Evolutionary conservation across 2,797 vertebrate genomes (phyloP), one percentile per base, ranked within the genome.

Genomic region (Carduelis carduelis): DNA sequence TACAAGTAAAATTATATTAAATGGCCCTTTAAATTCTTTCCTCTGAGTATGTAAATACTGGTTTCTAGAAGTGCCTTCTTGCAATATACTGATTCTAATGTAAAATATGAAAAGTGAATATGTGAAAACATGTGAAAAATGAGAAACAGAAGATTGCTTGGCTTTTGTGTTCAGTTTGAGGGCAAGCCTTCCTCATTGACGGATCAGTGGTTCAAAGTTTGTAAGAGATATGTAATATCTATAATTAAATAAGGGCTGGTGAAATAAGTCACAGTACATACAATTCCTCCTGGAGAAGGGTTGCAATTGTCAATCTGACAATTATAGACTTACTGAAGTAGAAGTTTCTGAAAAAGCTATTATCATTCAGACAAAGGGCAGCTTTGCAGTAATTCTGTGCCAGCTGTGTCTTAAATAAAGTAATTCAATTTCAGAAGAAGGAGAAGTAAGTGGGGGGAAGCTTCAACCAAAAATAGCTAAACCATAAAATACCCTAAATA

Each of bases 341-440:
- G 56, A 95, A 76, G 56, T 84, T 89, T 93, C 74, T 77, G 56
- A 64, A 74, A 92, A 92, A 77, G 71, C 68, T 91, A 80, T 93
- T 94, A 76, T 79, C 56, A 82, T 87, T 83, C 78, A 95, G 84
- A 92, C 55, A 95, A 96, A 95, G 87, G 87, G 84, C 75, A 92
- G 75, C 41, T 89, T 89, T 87, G 56, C 84, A 84, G 47, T 82
- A 85, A 83, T 91, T 91, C 75, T 83, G 13, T 70, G 44, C 71
- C 68, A 84, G 56, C 43, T 82, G n/a, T 79, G 49, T 89, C 55
- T 93, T 82, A 88, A 89, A 89, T 87, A 86, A 87, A 87, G 70
- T 55, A 93, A 68, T 85, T 87, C 53, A 1, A 3, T 87, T 95
- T 91, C 50, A 75, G 46, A 34, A 75, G 46, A 34, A 87, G 35